Conservation (phyloP, 2,797 vertebrate genomes). For the Eulemur albifrons region DNA sequence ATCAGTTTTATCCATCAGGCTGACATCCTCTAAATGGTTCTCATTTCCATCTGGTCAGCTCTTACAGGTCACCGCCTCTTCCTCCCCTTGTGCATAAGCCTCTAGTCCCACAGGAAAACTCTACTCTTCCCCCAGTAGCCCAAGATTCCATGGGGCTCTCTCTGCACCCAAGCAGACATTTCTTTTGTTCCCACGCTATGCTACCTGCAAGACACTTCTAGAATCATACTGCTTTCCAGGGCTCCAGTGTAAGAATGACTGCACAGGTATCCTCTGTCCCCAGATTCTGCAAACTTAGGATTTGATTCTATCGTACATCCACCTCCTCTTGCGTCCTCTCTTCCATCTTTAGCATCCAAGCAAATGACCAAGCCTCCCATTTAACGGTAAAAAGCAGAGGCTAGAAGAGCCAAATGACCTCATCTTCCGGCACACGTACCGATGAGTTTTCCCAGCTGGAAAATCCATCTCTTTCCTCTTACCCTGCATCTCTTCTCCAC, state of each 20-base stretch:
- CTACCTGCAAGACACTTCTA: not conserved
- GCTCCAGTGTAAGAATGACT: not conserved
- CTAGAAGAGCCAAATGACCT: not conserved
- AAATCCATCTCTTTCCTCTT: not conserved
- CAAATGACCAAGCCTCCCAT: not conserved
- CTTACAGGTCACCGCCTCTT: not conserved
- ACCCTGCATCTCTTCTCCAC: not conserved
- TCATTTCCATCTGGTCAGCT: not conserved
- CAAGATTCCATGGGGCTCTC: not conserved
- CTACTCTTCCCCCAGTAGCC: not conserved
- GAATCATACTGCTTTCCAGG: slow-evolving; percentile 8
- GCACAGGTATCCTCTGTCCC: not conserved
- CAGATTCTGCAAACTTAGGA: not conserved
- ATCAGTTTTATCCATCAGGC: not conserved
- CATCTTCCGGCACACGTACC: not conserved
- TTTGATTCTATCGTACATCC: not conserved
- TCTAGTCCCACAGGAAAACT: not conserved
- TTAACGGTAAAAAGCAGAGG: not conserved
- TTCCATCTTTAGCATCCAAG: not conserved
- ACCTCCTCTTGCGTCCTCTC: not conserved
- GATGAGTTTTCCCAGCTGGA: not conserved
- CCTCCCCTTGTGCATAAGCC: not conserved
- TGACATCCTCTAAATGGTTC: not conserved
- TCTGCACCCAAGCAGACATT: not conserved
- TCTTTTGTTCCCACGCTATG: not conserved